Conservation (phyloP, 2,797 vertebrate genomes). For the Buceros bicornis region DNA sequence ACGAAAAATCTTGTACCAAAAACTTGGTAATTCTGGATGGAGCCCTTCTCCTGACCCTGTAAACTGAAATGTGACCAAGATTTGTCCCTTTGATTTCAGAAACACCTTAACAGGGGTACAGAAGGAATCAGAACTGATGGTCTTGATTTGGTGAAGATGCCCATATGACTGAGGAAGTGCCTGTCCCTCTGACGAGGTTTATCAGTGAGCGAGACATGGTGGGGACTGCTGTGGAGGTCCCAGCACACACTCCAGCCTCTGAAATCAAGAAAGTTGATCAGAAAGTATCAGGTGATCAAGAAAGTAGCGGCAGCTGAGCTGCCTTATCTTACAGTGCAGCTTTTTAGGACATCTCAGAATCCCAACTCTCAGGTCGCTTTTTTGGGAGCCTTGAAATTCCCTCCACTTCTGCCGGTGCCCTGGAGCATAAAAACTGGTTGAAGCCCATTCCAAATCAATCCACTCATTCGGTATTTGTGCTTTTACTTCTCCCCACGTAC, state of each 20-base stretch:
- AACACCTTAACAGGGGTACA: background rate
- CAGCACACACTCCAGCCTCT: background rate
- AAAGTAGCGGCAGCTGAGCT: background rate
- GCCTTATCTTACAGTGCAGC: background rate
- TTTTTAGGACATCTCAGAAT: background rate
- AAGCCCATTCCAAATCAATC: constrained; percentile 37
- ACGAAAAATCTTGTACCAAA: background rate
- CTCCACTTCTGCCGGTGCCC: background rate
- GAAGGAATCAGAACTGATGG: background rate
- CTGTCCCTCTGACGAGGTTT: background rate
- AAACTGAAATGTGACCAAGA: background rate
- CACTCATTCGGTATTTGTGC: constrained; percentile 35
- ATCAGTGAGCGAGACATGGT: background rate
- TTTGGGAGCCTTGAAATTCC: constrained; percentile 32
- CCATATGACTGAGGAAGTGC: background rate
- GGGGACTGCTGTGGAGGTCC: fast-evolving
- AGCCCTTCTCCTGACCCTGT: background rate
- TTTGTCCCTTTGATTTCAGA: background rate
- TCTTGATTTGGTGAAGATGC: background rate
- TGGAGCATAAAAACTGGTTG: background rate
- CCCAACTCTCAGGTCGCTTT: background rate
- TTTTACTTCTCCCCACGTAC: constrained; percentile 59
- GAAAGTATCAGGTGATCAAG: too few species aligned
- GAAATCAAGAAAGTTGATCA: fast-evolving
- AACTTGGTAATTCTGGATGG: background rate